These are phyloP conservation scores for Poecilia velifera DNA, from an alignment of 2,797 vertebrate genomes.

Conservation along the genomic window DNA sequence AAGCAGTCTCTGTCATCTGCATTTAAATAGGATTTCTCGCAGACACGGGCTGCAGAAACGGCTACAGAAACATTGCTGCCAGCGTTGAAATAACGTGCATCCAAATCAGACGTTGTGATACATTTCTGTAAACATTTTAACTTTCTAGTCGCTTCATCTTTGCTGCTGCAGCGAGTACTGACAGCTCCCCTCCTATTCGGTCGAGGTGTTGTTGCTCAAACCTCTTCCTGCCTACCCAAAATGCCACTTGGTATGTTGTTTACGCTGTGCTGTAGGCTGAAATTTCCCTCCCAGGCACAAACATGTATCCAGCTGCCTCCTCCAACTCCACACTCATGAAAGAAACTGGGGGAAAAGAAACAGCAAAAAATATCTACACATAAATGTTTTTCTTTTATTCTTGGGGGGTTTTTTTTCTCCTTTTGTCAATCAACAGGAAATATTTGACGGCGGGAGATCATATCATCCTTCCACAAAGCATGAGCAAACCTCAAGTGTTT, in stretches of 20 bases:
- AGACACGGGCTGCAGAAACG: not conserved
- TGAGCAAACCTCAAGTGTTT: slow-evolving; percentile 1
- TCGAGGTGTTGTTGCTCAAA: slow-evolving; percentile 53
- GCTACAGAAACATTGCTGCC: not conserved
- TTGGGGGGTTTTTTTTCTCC: not conserved
- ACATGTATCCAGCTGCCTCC: slow-evolving; percentile 8
- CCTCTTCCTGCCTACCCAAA: slow-evolving; percentile 67
- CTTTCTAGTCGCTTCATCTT: slow-evolving; percentile 38
- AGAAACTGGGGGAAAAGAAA: slow-evolving; percentile 7
- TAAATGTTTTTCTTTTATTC: not conserved
- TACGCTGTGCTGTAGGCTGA: slow-evolving; percentile 10
- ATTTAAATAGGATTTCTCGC: slow-evolving; percentile 58
- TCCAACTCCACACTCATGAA: not conserved
- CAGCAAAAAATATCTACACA: not conserved
- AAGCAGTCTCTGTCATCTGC: slow-evolving; percentile 53
- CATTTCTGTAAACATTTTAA: slow-evolving; percentile 17
- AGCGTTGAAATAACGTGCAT: not conserved
- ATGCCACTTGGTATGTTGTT: slow-evolving; percentile 53
- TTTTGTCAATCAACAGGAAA: slow-evolving; percentile 32
- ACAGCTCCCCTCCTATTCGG: slow-evolving; percentile 13
- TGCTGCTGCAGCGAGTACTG: slow-evolving; percentile 22
- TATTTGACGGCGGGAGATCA: slow-evolving; percentile 16
- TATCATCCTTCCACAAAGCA: slow-evolving; percentile 1
- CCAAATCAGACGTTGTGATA: not conserved
- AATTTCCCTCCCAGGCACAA: slow-evolving; percentile 16